A percentile compares a stretch with the other conserved stretches of the same genome.
Evolutionary conservation across 1,140 invertebrate species (phyloP).

Genomic region (Phthorimaea operculella): DNA sequence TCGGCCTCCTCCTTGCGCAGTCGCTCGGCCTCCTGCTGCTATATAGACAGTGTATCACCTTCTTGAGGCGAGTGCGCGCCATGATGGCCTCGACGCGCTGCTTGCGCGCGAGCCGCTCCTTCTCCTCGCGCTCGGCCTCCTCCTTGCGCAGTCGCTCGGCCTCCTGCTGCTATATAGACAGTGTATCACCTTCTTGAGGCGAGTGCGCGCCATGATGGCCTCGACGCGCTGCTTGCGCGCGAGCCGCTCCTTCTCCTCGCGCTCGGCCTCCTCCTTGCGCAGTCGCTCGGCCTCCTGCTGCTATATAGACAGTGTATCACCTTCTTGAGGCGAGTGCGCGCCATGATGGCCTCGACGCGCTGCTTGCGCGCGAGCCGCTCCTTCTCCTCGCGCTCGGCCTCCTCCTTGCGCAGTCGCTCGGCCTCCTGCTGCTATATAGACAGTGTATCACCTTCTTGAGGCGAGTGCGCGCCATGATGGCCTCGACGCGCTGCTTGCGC

Average conservation of each 20-base stretch:
- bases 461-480: slow-evolving; percentile 52
- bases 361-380: slow-evolving; percentile 81
- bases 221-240: slow-evolving; percentile 80
- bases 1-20: slow-evolving; percentile 39
- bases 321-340: slow-evolving; percentile 41
- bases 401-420: slow-evolving; percentile 43
- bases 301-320: too few relatives aligned
- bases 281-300: slow-evolving; percentile 38
- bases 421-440: slow-evolving; percentile 26
- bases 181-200: slow-evolving; percentile 51
- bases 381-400: slow-evolving; percentile 78
- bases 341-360: slow-evolving; percentile 67
- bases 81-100: slow-evolving; percentile 55
- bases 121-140: slow-evolving; percentile 47
- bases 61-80: slow-evolving; percentile 48
- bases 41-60: too few relatives aligned
- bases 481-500: slow-evolving; percentile 50
- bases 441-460: slow-evolving; percentile 47
- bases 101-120: slow-evolving; percentile 38
- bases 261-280: slow-evolving; percentile 67
- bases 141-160: slow-evolving; percentile 34
- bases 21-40: too few relatives aligned
- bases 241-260: slow-evolving; percentile 80
- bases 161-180: slow-evolving; percentile 19
- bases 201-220: slow-evolving; percentile 28